Conservation (phyloP, 2,888 invertebrate species). For the Ectemnius continuus region DNA sequence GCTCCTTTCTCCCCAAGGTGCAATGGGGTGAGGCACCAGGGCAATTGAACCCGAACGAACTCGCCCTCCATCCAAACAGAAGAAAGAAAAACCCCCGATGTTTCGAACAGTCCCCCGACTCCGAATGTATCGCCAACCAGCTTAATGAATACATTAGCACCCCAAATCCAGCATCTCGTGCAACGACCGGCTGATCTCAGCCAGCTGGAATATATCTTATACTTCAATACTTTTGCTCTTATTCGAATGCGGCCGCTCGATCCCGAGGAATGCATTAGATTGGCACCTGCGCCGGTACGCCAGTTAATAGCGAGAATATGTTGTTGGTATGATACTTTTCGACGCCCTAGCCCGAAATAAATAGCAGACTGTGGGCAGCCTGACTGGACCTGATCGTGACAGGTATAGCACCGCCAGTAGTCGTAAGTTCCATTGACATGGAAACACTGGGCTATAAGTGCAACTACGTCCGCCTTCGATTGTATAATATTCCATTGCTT, state of each 20-base stretch:
- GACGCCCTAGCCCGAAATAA: constrained; percentile 21
- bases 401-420: constrained; percentile 40
- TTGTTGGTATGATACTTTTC: constrained; percentile 29
- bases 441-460: constrained; percentile 26
- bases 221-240: constrained; percentile 9
- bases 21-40: constrained; percentile 7
- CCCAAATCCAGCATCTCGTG: constrained; percentile 53
- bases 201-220: not conserved
- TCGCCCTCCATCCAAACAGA: not conserved
- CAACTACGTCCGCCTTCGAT: constrained; percentile 48
- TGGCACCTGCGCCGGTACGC: constrained; percentile 22
- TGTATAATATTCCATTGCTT: constrained; percentile 46
- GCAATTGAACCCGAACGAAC: constrained; percentile 10
- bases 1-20: constrained; percentile 12
- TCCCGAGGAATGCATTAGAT: constrained; percentile 17
- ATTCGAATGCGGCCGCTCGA: not conserved
- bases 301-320: constrained; percentile 48
- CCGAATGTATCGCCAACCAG: constrained; percentile 46
- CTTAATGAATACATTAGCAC: constrained; percentile 60
- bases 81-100: constrained; percentile 11
- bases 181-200: constrained; percentile 8
- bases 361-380: constrained; percentile 15
- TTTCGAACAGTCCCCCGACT: constrained; percentile 33
- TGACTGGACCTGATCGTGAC: constrained; percentile 36
- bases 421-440: constrained; percentile 49